Base-by-base conservation (phyloP, 1,140 invertebrate genomes). In the Phocides pigmalion region DNA sequence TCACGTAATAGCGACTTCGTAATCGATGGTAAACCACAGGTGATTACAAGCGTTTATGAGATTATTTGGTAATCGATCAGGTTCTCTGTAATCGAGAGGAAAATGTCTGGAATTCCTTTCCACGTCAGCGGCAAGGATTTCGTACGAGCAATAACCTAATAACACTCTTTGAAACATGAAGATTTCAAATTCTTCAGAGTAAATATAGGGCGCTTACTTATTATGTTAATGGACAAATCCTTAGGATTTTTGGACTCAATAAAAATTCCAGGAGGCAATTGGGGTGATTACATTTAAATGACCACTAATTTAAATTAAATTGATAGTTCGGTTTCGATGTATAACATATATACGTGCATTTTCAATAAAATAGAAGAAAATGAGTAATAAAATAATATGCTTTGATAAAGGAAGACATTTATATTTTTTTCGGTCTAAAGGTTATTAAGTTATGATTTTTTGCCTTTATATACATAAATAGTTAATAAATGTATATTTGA, bases 11-110 rank as follows among this genome's bases (percentile, higher is more conserved):
- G 74, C 78, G 39, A 39, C 67, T 74, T 78, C 66, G 69, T 82
- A 83, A 87, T 84, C 77, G 76, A 82, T 81, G 66, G 72, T 83
- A 87, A 81, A 44, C 75, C 67, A 64, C 78, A 63, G 79, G 83
- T 75, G 81, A 87, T 89, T 87, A 87, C 87, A 84, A 72, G 62
- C 75, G 46, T 85, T 89, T 88, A 87, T 85, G 73, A 73, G 74
- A 84, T 79, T 76, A 88, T 83, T 84, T 73, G 73, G 84, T 87
- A 86, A 86, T 87, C 79, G 74, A 75, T 74, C 66, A 37, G 62
- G 59, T 70, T 75, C 66, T 77, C 75, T 76, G 72, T 79, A 79
- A 80, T 83, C 80, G 80, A 74, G 70, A 70, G 73, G 73, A 78
- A 63, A 68, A 79, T 79, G 50, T 70, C 25, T 69, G 78, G 77